Percentiles rank a stretch among this genome's conserved stretches.
phyloP scores from a whole-genome alignment of 2,797 vertebrate species.

The Trachurus trachurus region DNA sequence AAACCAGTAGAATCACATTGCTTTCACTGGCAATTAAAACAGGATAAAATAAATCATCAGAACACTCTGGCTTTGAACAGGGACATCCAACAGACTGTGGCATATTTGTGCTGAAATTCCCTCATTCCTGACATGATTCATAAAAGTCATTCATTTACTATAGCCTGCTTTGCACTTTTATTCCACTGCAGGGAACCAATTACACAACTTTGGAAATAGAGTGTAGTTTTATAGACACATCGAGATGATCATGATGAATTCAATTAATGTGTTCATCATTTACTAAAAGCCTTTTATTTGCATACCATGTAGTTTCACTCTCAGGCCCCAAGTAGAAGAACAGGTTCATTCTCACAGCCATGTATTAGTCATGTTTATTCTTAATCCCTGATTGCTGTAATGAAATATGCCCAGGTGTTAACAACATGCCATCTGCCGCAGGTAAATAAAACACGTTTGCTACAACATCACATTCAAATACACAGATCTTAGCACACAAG shows the following conservation, averaged over 20 bases:
- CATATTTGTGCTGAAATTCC: background rate
- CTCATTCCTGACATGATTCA: background rate
- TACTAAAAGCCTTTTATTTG: background rate
- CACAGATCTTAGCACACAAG: background rate
- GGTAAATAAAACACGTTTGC: background rate
- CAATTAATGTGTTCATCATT: background rate
- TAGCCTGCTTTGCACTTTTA: background rate
- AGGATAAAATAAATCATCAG: background rate
- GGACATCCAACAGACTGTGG: background rate
- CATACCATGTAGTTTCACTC: background rate
- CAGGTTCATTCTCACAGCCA: background rate
- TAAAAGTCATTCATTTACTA: background rate
- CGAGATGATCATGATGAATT: background rate
- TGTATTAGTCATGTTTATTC: background rate
- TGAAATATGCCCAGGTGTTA: background rate
- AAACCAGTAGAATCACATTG: background rate
- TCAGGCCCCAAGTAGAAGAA: background rate
- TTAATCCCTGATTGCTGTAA: background rate
- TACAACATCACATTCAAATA: background rate
- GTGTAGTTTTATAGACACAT: background rate
- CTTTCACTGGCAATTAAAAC: background rate
- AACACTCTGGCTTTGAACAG: too few relatives aligned
- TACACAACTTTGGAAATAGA: background rate
- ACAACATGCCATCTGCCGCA: background rate
- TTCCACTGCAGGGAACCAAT: background rate